phyloP scores from a whole-genome alignment of 2,888 invertebrate genomes.

The Conomelus anceps region DNA sequence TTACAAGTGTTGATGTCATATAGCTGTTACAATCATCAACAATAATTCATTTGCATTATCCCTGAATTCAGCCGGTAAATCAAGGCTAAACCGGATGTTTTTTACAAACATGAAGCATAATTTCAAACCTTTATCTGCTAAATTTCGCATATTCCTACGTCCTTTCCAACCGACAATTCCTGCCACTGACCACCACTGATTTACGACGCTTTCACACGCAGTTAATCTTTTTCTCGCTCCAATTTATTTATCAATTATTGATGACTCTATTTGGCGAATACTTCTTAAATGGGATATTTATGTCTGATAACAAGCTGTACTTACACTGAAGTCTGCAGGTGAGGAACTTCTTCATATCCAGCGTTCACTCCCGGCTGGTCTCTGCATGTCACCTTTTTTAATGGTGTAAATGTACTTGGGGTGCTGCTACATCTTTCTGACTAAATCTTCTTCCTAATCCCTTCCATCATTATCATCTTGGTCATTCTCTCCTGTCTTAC shows the following conservation, averaged over 20 bases:
- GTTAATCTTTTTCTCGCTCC: neutral
- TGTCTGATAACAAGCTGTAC: neutral
- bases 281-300: neutral
- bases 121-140: neutral
- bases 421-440: neutral
- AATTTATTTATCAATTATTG: neutral
- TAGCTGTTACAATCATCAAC: neutral
- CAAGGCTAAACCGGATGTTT: neutral
- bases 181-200: neutral
- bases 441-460: neutral
- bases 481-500: slow-evolving; percentile 10
- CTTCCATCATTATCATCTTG: slow-evolving; percentile 3
- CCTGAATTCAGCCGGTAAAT: neutral
- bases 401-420: neutral
- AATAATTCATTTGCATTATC: neutral
- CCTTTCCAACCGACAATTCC: too few relatives aligned
- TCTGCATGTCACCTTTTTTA: neutral
- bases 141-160: neutral
- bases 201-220: neutral
- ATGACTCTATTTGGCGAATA: neutral
- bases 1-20: too few relatives aligned
- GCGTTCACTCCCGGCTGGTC: too few relatives aligned
- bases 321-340: neutral
- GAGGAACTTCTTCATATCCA: neutral
- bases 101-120: neutral